A percentile compares a stretch with the other conserved stretches of the same genome.
Conservation (phyloP, 2,888 invertebrate species). For the Apodemia duryi region DNA sequence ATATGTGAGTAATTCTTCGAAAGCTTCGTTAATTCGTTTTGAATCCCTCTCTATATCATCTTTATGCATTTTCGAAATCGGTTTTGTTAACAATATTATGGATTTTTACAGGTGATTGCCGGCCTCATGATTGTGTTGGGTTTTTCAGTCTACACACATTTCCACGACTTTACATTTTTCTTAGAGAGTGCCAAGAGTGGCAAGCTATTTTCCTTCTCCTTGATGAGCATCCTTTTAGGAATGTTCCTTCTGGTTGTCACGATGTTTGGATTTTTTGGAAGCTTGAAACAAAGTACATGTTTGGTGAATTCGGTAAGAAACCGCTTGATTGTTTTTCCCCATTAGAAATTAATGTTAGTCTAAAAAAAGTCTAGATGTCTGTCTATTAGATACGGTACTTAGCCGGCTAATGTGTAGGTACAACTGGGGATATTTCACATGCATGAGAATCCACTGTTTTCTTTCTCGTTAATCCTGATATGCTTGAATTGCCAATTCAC, state of each 20-base stretch:
- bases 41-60: constrained; percentile 46
- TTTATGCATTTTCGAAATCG: constrained; percentile 45
- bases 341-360: no score
- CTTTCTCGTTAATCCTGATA: no score
- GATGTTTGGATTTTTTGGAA: constrained; percentile 91
- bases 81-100: constrained; percentile 46
- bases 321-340: no score
- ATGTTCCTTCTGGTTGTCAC: constrained; percentile 86
- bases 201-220: constrained; percentile 85
- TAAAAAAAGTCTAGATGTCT: no score
- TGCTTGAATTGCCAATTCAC: no score
- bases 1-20: constrained; percentile 40
- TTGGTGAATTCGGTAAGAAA: constrained; percentile 80
- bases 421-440: no score
- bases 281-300: constrained; percentile 87
- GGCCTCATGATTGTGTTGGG: constrained; percentile 64
- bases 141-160: constrained; percentile 62
- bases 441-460: no score
- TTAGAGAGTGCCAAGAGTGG: constrained; percentile 51
- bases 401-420: no score
- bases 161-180: constrained; percentile 60
- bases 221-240: constrained; percentile 87
- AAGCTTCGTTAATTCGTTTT: constrained; percentile 40
- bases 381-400: no score
- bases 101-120: constrained; percentile 52